Percentiles rank a stretch among this genome's conserved stretches.
Conservation (phyloP, 2,113 vertebrate genomes). For the Hippocampus barbouri region DNA sequence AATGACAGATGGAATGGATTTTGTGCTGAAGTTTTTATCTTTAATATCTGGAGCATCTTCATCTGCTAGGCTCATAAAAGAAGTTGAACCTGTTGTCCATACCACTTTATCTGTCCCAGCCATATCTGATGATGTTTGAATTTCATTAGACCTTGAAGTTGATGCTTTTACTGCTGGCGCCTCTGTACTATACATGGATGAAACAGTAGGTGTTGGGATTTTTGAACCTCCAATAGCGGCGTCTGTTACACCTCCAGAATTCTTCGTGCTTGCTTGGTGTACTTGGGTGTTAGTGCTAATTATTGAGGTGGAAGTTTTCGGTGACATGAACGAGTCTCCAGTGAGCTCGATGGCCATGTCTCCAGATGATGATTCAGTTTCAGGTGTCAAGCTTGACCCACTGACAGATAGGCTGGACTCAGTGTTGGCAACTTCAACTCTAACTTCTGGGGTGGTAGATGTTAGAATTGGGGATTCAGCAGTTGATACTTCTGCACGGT, state of each 20-base stretch:
- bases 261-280: not conserved
- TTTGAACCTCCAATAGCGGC: not conserved
- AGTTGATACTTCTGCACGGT: constrained; percentile 6
- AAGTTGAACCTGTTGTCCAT: not conserved
- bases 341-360: not conserved
- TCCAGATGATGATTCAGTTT: constrained; percentile 6
- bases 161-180: not conserved
- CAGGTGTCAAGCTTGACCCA: constrained; percentile 1
- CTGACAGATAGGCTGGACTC: not conserved
- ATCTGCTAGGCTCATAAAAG: not conserved
- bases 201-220: not conserved
- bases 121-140: not conserved
- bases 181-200: not conserved
- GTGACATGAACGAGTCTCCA: not conserved
- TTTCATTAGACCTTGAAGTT: not conserved
- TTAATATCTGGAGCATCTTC: not conserved
- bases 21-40: not conserved
- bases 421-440: not conserved
- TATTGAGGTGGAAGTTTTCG: constrained; percentile 2
- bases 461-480: not conserved
- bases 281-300: constrained; percentile 2
- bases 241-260: not conserved
- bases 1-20: not conserved
- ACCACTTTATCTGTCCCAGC: not conserved
- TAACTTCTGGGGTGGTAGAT: not conserved